Percentiles rank a stretch among this genome's conserved stretches.
phyloP scores from a whole-genome alignment of 2,113 vertebrate genomes.

The Gallinago media region DNA sequence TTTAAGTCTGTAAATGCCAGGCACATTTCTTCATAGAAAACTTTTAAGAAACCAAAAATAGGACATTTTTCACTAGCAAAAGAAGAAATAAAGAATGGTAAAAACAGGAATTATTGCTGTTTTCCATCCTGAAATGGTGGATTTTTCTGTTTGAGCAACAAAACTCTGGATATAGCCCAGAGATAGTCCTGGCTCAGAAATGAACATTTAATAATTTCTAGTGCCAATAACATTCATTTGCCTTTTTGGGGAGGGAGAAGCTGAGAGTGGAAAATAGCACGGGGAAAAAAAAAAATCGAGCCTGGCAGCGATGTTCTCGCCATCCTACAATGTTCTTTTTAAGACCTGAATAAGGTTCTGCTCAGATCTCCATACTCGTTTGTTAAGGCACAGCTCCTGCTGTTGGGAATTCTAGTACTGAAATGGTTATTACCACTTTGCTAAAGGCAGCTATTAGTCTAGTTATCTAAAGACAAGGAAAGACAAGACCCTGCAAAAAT shows the following conservation, averaged over 20 bases:
- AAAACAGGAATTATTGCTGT: slow-evolving; percentile 36
- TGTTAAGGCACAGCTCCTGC: slow-evolving; percentile 36
- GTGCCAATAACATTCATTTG: slow-evolving; percentile 59
- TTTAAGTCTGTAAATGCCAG: slow-evolving; percentile 8
- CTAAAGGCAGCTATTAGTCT: slow-evolving; percentile 56
- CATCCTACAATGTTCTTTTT: slow-evolving; percentile 38
- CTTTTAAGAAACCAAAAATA: slow-evolving; percentile 25
- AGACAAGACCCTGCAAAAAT: slow-evolving; percentile 49
- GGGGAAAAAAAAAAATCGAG: neutral
- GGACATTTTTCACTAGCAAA: slow-evolving; percentile 37
- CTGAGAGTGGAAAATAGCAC: neutral
- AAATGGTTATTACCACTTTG: slow-evolving; percentile 41
- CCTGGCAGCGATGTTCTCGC: slow-evolving; percentile 36
- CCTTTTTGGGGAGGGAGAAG: neutral
- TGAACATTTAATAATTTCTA: slow-evolving; percentile 61
- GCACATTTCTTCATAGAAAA: slow-evolving; percentile 8
- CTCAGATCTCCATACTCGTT: slow-evolving; percentile 42
- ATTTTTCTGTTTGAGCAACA: slow-evolving; percentile 64
- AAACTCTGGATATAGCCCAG: slow-evolving; percentile 55
- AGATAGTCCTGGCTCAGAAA: slow-evolving; percentile 58
- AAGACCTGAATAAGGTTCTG: slow-evolving; percentile 45
- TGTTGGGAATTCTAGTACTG: slow-evolving; percentile 55
- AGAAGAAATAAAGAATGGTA: slow-evolving; percentile 46
- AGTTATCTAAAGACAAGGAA: slow-evolving; percentile 54
- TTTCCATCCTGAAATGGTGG: slow-evolving; percentile 56